phyloP scores from a whole-genome alignment of 2,888 invertebrate species.

The Leistus spinibarbis region DNA sequence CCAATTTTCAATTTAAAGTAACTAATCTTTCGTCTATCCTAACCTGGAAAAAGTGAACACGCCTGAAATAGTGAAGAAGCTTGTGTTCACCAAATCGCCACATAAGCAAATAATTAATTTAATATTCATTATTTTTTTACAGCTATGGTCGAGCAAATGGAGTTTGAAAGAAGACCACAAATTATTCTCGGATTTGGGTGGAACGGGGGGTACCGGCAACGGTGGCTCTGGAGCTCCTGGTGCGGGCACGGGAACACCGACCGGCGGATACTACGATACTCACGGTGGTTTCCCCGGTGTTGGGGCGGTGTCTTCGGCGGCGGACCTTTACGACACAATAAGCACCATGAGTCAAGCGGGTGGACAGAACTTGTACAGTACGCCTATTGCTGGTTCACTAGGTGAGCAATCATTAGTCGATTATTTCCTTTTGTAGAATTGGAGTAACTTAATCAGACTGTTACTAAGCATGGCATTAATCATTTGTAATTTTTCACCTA shows the following conservation, averaged over 20 bases:
- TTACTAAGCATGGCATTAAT: neutral
- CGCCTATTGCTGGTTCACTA: constrained; percentile 73
- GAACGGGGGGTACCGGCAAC: constrained; percentile 57
- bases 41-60: too few relatives aligned
- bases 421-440: neutral
- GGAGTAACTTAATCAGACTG: constrained; percentile 41
- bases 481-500: neutral
- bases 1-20: too few relatives aligned
- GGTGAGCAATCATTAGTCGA: constrained; percentile 58
- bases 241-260: constrained; percentile 50
- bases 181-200: constrained; percentile 79
- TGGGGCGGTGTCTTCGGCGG: constrained; percentile 56
- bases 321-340: constrained; percentile 71
- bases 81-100: too few relatives aligned
- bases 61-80: too few relatives aligned
- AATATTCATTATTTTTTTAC: constrained; percentile 45
- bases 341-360: constrained; percentile 77
- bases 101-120: too few relatives aligned
- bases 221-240: constrained; percentile 51
- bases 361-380: constrained; percentile 70
- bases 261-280: constrained; percentile 62
- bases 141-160: constrained; percentile 89
- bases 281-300: constrained; percentile 63
- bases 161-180: constrained; percentile 91
- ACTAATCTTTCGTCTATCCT: too few relatives aligned